These are phyloP conservation scores for Philereme transversata DNA, from an alignment of 2,888 invertebrate genomes.

Conservation along the genomic window DNA sequence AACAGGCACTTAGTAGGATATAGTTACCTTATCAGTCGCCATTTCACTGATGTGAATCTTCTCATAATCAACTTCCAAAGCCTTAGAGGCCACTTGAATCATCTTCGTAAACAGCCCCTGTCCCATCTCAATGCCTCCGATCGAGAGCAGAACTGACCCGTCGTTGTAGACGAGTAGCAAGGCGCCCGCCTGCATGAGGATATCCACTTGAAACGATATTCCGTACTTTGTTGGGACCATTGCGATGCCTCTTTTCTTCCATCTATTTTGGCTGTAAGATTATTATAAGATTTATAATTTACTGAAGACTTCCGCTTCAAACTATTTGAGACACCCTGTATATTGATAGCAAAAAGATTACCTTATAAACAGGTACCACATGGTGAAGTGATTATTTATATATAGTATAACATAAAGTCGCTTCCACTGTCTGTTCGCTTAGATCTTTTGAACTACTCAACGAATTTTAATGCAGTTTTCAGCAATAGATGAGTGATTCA, in stretches of 20 bases:
- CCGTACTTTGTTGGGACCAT: slow-evolving; percentile 91
- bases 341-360: no score
- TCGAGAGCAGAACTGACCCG: slow-evolving; percentile 91
- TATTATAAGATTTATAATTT: no score
- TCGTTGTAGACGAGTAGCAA: slow-evolving; percentile 90
- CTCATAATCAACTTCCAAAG: slow-evolving; percentile 84
- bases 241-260: slow-evolving; percentile 90
- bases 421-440: no score
- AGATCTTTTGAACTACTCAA: no score
- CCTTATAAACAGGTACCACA: no score
- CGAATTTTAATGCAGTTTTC: no score
- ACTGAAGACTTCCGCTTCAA: no score
- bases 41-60: slow-evolving; percentile 90
- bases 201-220: slow-evolving; percentile 86
- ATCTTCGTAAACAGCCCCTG: slow-evolving; percentile 96
- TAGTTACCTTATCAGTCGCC: slow-evolving; percentile 86
- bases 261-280: slow-evolving; percentile 84
- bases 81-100: slow-evolving; percentile 91
- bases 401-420: no score
- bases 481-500: no score
- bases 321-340: no score
- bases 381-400: no score
- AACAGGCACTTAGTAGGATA: no score
- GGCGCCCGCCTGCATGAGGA: slow-evolving; percentile 91
- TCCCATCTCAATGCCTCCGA: slow-evolving; percentile 96